Evolutionary conservation across 2,797 vertebrate genomes (phyloP), one percentile per base, ranked within the genome.

Genomic region (Melanotaenia parkinsoni): DNA sequence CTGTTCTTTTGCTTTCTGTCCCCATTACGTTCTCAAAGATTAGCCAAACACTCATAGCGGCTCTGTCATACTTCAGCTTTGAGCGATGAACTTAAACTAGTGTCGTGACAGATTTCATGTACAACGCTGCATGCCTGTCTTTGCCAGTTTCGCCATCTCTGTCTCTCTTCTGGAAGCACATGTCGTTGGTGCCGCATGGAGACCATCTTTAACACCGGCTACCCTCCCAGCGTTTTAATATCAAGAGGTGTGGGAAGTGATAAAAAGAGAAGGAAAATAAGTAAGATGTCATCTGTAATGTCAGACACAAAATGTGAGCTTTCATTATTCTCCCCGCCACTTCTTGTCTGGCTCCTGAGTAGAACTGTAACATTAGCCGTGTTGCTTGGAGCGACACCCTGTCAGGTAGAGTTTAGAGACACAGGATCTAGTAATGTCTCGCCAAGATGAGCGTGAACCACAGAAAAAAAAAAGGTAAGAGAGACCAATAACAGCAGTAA

Each of bases 271-370:
- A 84, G 70, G 84, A 78, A 84, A 91, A 88, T 86, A 90, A 93
- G 88, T 87, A 85, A 91, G 89, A 91, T 78, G 91, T 93, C 91
- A 91, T 92, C 90, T 90, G 86, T 89, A 90, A 91, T 92, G 91
- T 90, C 88, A 90, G 87, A 88, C 82, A 72, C 71, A 58, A 71
- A 91, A 88, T 73, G 84, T 84, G 81, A 82, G 80, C 77, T 84
- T 85, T 83, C 76, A 82, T 88, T 84, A 82, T 84, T 68, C 70
- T 35, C 80, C 26, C 35, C 68, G 59, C 40, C 38, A 40, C 22
- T 38, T 47, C 61, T 24, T n/a, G 79, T 81, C 87, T 85, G 88
- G 77, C 85, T 84, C 59, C 75, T 76, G 51, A 82, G 85, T 81
- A 26, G 50, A 22, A 81, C 80, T 80, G 93, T 89, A 92, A 93